Evolutionary conservation across 2,797 vertebrate species (phyloP).

Genomic region (Bovichtus variegatus): DNA sequence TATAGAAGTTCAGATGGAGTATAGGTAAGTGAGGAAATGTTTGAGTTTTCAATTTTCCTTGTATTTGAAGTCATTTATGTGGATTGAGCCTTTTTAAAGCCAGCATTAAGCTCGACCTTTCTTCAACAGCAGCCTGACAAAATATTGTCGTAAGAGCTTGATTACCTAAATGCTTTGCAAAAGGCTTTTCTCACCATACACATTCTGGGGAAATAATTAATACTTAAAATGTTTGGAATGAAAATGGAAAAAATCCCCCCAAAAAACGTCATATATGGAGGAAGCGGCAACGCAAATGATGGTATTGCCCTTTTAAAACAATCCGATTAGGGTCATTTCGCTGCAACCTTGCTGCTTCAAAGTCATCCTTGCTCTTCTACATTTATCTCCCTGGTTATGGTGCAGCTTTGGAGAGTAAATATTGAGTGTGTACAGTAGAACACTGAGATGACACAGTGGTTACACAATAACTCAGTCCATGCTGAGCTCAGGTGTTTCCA

Average conservation of each 20-base stretch:
- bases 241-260: neutral
- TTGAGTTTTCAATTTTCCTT: neutral
- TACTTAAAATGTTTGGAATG: neutral
- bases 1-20: too few relatives aligned
- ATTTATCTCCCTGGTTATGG: neutral
- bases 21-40: too few relatives aligned
- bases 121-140: neutral
- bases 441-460: constrained; percentile 11
- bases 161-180: neutral
- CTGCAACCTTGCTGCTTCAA: neutral
- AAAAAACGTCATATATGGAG: neutral
- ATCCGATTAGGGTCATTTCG: neutral
- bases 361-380: neutral
- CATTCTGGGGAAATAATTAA: neutral
- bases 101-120: neutral
- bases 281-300: neutral
- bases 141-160: neutral
- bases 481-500: constrained; percentile 60
- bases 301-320: neutral
- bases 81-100: neutral
- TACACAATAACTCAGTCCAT: constrained; percentile 34
- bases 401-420: neutral
- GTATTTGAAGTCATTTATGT: neutral
- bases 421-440: constrained; percentile 17
- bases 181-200: neutral